phyloP scores from a whole-genome alignment of 2,113 vertebrate genomes.

The Notarius lentiginosus region DNA sequence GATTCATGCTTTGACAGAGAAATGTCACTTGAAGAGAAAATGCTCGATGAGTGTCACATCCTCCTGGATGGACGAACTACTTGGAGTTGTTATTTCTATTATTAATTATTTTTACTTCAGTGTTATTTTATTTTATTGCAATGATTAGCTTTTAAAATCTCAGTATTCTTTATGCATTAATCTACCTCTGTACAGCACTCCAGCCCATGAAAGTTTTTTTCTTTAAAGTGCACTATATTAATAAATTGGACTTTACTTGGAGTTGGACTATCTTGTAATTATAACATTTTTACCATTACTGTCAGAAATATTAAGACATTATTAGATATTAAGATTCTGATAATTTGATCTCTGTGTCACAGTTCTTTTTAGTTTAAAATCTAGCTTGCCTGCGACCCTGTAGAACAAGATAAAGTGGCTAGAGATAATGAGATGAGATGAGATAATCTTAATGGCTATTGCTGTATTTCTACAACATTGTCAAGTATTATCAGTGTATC shows the following conservation, averaged over 20 bases:
- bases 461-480: too few species aligned
- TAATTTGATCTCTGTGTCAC: background rate
- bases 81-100: background rate
- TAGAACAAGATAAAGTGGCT: too few species aligned
- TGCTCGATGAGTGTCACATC: background rate
- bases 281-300: background rate
- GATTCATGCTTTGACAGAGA: background rate
- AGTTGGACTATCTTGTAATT: background rate
- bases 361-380: background rate
- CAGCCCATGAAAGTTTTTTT: background rate
- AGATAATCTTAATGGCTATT: too few species aligned
- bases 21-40: conserved; percentile 22
- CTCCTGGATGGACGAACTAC: background rate
- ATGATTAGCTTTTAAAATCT: background rate
- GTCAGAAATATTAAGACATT: background rate
- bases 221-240: background rate
- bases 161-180: background rate
- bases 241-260: background rate
- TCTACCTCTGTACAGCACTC: background rate
- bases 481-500: background rate
- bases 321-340: background rate
- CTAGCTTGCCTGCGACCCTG: too few species aligned
- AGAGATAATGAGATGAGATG: too few species aligned
- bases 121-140: background rate
- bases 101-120: background rate